phyloP scores from a whole-genome alignment of 2,888 invertebrate species.

The Cecidostiba fungosa region DNA sequence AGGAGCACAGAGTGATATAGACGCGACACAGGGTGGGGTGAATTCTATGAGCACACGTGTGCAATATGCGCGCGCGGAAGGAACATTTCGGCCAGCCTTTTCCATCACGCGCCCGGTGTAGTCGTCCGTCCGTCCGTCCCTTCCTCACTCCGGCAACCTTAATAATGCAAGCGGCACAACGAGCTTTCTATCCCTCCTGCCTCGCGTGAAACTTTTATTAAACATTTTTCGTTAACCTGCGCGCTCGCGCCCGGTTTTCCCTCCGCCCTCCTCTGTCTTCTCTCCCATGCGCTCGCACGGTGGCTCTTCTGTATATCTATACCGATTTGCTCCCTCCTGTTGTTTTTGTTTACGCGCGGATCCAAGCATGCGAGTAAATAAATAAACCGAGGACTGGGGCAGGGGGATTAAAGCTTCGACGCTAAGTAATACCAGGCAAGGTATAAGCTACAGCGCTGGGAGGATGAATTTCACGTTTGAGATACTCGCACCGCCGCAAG shows the following conservation, averaged over 20 bases:
- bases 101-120: background rate
- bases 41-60: background rate
- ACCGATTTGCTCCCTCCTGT: background rate
- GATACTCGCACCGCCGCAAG: background rate
- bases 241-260: background rate
- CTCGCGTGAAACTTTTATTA: slow-evolving; percentile 51
- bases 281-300: too few species aligned
- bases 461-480: slow-evolving; percentile 21
- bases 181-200: background rate
- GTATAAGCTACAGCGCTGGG: background rate
- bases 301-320: too few species aligned
- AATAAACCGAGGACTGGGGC: background rate
- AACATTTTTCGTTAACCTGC: slow-evolving; percentile 44
- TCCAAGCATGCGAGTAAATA: slow-evolving; percentile 17
- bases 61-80: background rate
- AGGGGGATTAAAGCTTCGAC: slow-evolving; percentile 18
- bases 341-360: background rate
- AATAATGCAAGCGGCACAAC: slow-evolving; percentile 37
- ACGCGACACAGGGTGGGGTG: background rate
- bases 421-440: slow-evolving; percentile 5
- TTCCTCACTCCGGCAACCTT: slow-evolving; percentile 24
- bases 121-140: background rate
- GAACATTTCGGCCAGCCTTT: background rate
- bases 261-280: background rate
- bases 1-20: background rate